A percentile compares a stretch with the other conserved stretches of the same genome.
phyloP scores from a whole-genome alignment of 2,113 vertebrate species.

The Psammodynastes pulverulentus region DNA sequence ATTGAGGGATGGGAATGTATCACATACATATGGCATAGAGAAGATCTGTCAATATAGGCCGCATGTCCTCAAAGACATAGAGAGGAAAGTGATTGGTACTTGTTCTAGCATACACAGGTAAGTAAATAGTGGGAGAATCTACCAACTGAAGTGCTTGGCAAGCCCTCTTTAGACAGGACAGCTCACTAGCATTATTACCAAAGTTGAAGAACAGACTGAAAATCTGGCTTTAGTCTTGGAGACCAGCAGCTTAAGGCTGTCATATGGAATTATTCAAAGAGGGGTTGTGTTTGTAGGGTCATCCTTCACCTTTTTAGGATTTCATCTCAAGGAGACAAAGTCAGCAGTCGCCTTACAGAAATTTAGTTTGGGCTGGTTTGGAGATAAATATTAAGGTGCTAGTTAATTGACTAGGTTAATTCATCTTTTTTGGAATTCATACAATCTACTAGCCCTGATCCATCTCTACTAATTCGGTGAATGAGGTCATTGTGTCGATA shows the following conservation, averaged over 20 bases:
- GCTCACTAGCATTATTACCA: not conserved
- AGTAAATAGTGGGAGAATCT: not conserved
- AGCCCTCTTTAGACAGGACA: not conserved
- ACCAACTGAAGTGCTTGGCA: not conserved
- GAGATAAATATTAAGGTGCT: not conserved
- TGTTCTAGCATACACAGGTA: not conserved
- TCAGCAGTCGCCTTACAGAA: not conserved
- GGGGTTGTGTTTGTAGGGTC: not conserved
- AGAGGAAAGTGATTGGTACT: not conserved
- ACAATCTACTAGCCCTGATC: not conserved
- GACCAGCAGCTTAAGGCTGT: not conserved
- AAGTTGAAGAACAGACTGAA: not conserved
- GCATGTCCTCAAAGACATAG: not conserved
- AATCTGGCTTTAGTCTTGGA: not conserved
- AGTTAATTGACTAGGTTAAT: not conserved
- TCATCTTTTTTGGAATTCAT: not conserved
- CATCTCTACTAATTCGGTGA: not conserved
- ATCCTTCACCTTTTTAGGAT: not conserved
- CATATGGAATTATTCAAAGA: not conserved
- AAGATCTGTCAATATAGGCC: not conserved
- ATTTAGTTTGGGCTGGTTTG: not conserved
- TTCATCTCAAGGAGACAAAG: not conserved
- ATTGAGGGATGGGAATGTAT: not conserved
- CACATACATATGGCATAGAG: not conserved
- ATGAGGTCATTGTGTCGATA: not conserved